phyloP scores from a whole-genome alignment of 2,113 vertebrate species.

The Elephas maximus region DNA sequence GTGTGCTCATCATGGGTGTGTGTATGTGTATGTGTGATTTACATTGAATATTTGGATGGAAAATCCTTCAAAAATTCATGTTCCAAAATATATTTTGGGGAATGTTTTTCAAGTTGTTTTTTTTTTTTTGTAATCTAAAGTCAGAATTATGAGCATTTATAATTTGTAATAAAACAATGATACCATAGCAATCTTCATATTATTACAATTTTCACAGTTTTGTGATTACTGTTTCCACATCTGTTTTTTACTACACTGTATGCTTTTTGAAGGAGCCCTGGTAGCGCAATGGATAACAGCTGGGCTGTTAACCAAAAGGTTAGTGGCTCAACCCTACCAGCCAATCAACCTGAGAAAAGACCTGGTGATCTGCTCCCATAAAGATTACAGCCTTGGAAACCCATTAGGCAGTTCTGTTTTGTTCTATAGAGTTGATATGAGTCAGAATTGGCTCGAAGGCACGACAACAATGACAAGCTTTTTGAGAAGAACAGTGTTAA shows the following conservation, averaged over 20 bases:
- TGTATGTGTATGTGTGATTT: not conserved
- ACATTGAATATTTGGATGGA: not conserved
- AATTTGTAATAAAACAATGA: conserved; percentile 17
- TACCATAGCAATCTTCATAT: not conserved
- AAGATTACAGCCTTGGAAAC: not conserved
- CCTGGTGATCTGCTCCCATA: not conserved
- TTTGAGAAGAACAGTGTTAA: too few species aligned
- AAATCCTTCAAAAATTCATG: not conserved
- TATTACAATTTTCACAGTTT: not conserved
- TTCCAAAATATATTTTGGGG: not conserved
- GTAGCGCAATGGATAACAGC: not conserved
- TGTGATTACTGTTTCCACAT: not conserved
- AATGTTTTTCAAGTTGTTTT: not conserved
- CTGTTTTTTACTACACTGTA: not conserved
- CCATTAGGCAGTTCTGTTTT: too few species aligned
- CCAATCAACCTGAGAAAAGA: not conserved
- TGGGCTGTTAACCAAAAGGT: not conserved
- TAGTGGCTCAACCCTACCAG: not conserved
- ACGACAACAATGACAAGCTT: too few species aligned
- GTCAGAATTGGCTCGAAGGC: too few species aligned
- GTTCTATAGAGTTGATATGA: too few species aligned
- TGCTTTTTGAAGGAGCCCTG: not conserved
- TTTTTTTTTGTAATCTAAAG: not conserved
- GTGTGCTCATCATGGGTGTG: not conserved
- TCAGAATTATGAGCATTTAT: not conserved